A percentile compares a stretch with the other conserved stretches of the same genome.
Conservation (phyloP, 2,888 invertebrate genomes). For the Chromoteleia sp. region DNA sequence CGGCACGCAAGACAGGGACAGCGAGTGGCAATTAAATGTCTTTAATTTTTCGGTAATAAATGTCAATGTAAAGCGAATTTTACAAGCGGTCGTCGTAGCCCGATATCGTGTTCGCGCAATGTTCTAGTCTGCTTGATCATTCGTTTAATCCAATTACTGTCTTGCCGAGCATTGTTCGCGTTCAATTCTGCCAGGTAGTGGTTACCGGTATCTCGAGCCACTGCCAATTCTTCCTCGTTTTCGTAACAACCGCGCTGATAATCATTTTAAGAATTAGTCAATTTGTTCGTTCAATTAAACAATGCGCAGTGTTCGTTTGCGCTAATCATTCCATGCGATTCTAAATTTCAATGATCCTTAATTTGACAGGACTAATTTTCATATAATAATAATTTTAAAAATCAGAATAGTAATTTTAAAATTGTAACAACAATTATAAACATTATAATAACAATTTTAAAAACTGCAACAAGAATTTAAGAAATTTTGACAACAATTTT, state of each 20-base stretch:
- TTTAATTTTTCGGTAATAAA: conserved; percentile 50
- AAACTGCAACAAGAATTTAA: too few relatives aligned
- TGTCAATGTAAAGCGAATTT: conserved; percentile 48
- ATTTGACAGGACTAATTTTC: too few relatives aligned
- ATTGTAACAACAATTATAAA: too few relatives aligned
- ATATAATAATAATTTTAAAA: too few relatives aligned
- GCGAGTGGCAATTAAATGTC: conserved; percentile 39
- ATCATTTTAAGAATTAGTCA: conserved; percentile 42
- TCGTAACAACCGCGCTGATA: conserved; percentile 36
- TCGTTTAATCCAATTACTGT: conserved; percentile 75
- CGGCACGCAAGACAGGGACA: conserved; percentile 18
- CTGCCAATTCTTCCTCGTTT: conserved; percentile 67
- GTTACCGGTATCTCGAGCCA: conserved; percentile 53
- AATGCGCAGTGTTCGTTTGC: conserved; percentile 13
- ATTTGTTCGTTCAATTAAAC: conserved; percentile 20
- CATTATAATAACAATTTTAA: too few relatives aligned
- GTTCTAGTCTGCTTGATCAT: conserved; percentile 69
- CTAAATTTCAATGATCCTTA: too few relatives aligned
- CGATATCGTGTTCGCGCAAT: conserved; percentile 68
- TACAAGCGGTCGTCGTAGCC: conserved; percentile 35
- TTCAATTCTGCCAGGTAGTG: conserved; percentile 75
- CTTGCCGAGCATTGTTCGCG: conserved; percentile 68
- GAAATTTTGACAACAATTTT: too few relatives aligned
- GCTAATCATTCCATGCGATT: background rate
- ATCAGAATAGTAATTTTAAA: too few relatives aligned